Evolutionary conservation across 2,113 vertebrate genomes (phyloP).

Genomic region (Myrmecobius fasciatus): DNA sequence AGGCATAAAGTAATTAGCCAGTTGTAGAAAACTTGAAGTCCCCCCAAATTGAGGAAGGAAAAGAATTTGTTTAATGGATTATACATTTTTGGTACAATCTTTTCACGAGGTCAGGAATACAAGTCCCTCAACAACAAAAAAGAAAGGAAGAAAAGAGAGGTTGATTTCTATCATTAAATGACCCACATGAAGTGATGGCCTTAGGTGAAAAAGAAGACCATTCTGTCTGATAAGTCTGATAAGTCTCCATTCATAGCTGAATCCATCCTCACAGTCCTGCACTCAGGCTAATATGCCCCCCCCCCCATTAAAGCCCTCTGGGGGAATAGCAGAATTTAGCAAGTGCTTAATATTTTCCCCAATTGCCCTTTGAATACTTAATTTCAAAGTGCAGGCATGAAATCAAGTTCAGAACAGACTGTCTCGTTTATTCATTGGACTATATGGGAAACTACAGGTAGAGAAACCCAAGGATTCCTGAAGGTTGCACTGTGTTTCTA

Average conservation of each 20-base stretch:
- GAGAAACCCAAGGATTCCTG: not conserved
- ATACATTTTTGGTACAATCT: not conserved
- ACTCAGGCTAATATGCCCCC: not conserved
- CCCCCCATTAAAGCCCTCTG: not conserved
- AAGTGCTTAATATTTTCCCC: not conserved
- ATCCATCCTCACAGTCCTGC: not conserved
- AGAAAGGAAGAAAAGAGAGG: not conserved
- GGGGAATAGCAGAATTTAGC: not conserved
- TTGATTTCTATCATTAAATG: not conserved
- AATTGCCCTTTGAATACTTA: not conserved
- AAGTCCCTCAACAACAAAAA: not conserved
- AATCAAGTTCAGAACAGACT: not conserved
- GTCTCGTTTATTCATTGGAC: slow-evolving; percentile 17
- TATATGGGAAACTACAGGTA: not conserved
- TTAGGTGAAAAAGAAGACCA: not conserved
- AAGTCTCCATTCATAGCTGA: not conserved
- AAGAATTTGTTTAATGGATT: slow-evolving; percentile 17
- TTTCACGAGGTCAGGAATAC: slow-evolving; percentile 7
- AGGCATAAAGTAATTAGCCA: slow-evolving; percentile 72
- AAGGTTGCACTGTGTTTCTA: not conserved
- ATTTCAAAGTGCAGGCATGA: not conserved
- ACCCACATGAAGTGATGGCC: not conserved
- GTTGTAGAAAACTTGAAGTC: slow-evolving; percentile 61
- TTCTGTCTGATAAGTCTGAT: not conserved
- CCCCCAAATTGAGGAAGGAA: slow-evolving; percentile 6